Percentiles rank a stretch among this genome's conserved stretches.
Evolutionary conservation across 2,888 invertebrate species (phyloP).

Genomic region (Drosophila neonasuta): DNA sequence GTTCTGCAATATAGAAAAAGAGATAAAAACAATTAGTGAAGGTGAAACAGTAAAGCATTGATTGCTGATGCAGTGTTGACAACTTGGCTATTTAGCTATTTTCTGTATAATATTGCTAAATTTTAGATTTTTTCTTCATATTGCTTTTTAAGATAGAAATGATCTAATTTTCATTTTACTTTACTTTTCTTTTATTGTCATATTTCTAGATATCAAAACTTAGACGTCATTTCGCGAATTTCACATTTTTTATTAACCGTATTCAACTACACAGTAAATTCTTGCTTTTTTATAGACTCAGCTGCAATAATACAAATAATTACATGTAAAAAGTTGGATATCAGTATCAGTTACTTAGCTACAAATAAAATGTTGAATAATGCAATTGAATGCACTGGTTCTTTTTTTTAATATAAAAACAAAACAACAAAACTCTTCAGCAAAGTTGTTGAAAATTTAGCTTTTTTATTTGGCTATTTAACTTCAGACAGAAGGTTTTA

Average conservation of each 20-base stretch:
- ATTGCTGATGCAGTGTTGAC: slow-evolving; percentile 40
- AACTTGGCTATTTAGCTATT: not conserved
- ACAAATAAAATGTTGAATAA: too few relatives aligned
- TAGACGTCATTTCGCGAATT: too few relatives aligned
- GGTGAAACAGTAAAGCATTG: not conserved
- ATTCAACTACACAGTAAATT: not conserved
- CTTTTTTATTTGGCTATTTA: not conserved
- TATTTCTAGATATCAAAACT: not conserved
- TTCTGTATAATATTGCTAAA: not conserved
- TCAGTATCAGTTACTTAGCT: too few relatives aligned
- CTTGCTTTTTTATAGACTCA: not conserved
- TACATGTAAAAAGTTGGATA: not conserved
- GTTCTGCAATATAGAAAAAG: slow-evolving; percentile 36
- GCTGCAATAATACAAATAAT: not conserved
- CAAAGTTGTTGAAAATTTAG: not conserved
- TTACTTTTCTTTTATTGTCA: too few relatives aligned
- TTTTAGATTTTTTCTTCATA: too few relatives aligned
- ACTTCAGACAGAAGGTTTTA: not conserved
- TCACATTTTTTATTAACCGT: too few relatives aligned
- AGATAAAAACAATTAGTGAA: not conserved
- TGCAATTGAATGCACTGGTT: too few relatives aligned
- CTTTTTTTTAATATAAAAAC: too few relatives aligned
- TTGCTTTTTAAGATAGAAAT: too few relatives aligned
- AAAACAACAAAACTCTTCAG: not conserved
- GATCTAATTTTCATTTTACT: too few relatives aligned